These are phyloP conservation scores for Rhyacophila brunnea DNA, from an alignment of 1,140 invertebrate genomes.

Conservation along the genomic window DNA sequence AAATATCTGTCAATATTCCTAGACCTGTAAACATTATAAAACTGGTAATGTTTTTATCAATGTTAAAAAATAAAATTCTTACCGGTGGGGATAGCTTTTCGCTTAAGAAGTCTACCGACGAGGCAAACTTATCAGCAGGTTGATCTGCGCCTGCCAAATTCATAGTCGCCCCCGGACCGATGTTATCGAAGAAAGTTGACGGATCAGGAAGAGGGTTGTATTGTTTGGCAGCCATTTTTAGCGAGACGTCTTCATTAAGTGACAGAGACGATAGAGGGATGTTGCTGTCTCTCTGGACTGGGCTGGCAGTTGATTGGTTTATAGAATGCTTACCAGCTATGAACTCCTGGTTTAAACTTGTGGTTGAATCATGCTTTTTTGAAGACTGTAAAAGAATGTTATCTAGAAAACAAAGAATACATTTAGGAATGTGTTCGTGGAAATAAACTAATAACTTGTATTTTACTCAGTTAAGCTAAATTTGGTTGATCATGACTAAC, in stretches of 20 bases:
- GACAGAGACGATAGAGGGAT: neutral
- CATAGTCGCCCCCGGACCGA: conserved; percentile 40
- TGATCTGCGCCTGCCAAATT: conserved; percentile 34
- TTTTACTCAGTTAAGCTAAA: too few relatives aligned
- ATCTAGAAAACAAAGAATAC: too few relatives aligned
- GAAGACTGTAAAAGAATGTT: conserved; percentile 1
- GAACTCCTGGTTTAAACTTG: conserved; percentile 43
- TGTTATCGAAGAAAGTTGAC: conserved; percentile 52
- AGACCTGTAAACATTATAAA: too few relatives aligned
- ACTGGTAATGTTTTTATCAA: too few relatives aligned
- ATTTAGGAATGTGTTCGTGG: too few relatives aligned
- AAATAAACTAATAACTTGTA: too few relatives aligned
- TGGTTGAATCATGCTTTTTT: conserved; percentile 6
- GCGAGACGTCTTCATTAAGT: conserved; percentile 2
- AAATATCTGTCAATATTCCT: too few relatives aligned
- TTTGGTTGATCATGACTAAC: too few relatives aligned
- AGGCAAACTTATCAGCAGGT: conserved; percentile 15
- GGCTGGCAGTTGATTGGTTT: conserved; percentile 25
- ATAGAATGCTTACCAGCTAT: conserved; percentile 50
- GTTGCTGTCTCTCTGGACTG: neutral
- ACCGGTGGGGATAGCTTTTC: conserved; percentile 24
- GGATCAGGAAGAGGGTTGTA: conserved; percentile 45
- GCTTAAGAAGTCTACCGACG: conserved; percentile 14
- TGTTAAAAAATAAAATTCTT: too few relatives aligned
- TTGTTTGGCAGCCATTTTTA: conserved; percentile 17